Evolutionary conservation across 2,888 invertebrate genomes (phyloP), one percentile per base, ranked within the genome.

Genomic region (Parthenolecanium corni): DNA sequence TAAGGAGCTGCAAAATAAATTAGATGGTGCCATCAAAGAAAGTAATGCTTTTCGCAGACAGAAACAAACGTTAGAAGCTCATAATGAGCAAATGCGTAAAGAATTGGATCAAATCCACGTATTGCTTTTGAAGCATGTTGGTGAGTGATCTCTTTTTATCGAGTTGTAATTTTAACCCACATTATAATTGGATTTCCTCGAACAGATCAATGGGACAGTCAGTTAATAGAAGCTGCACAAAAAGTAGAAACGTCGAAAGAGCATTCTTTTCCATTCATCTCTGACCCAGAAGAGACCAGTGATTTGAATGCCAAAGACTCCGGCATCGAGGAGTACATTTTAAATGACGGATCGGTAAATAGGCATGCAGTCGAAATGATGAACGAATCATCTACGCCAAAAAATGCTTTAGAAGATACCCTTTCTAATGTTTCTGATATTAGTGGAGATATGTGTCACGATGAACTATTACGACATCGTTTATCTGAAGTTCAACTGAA

Each of bases 61-160:
- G 69, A 87, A 84, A 71, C 83, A 68, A 38, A 49, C 89, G 89
- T 73, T 89, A 16, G 85, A 86, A 72, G 75, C 82, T 61, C 86
- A 88, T 71, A 82, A 89, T 66, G 81, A 81, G 16, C 86, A 86
- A 69, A 73, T 87, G 14, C 85, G 85, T 70, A 83, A 82, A 69
- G 89, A 89, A 75, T 84, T 89, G 74, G 89, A 89, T 71, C 86
- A 86, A 69, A 82, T 89, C 47, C 82, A 84, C 69, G 75, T 80
- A 66, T 72, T 83, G 47, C 73, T 84, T 66, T 73, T 84, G 70
- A 83, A 83, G 71, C 83, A 84, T 71, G 82, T 83, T 1, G 68
- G 66, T 67, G 64, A 46, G 53, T 16, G 2, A n/a, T n/a, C n/a
- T 42, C 0, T 58, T 42, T 12, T 49, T 49, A n/a, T n/a, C n/a